Evolutionary conservation across 2,797 vertebrate species (phyloP).

Genomic region (Leucoraja ocellata): DNA sequence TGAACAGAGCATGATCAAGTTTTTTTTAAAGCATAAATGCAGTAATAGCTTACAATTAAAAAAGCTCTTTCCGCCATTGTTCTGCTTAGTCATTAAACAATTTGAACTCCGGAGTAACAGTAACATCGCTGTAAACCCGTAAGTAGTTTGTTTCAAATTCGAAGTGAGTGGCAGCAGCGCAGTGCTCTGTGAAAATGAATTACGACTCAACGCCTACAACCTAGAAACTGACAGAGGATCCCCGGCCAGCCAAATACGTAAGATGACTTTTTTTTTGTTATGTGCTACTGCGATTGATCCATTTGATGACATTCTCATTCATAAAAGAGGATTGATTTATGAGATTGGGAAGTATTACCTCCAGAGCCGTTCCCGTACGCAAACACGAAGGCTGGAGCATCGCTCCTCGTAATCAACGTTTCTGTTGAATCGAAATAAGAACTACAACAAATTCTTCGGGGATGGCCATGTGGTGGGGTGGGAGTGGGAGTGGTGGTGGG

Average conservation of each 20-base stretch:
- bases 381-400: constrained; percentile 46
- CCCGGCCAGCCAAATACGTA: constrained; percentile 65
- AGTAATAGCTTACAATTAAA: not conserved
- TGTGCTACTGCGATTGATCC: constrained; percentile 86
- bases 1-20: not conserved
- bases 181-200: constrained; percentile 58
- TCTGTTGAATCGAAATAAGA: not conserved
- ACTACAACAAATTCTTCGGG: not conserved
- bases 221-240: constrained; percentile 78
- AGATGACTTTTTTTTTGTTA: constrained; percentile 74
- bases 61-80: not conserved
- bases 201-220: constrained; percentile 82
- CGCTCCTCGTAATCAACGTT: constrained; percentile 36
- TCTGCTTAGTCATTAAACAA: constrained; percentile 7
- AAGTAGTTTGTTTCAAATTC: not conserved
- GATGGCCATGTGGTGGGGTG: not conserved
- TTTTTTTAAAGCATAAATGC: not conserved
- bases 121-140: not conserved
- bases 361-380: constrained; percentile 54
- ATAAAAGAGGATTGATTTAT: constrained; percentile 96
- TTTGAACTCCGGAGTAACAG: not conserved
- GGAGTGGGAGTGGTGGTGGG: no score
- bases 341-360: constrained; percentile 72
- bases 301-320: constrained; percentile 92
- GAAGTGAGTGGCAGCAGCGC: not conserved